Evolutionary conservation across 1,140 invertebrate species (phyloP).

Genomic region (Drosophila ercepeae): DNA sequence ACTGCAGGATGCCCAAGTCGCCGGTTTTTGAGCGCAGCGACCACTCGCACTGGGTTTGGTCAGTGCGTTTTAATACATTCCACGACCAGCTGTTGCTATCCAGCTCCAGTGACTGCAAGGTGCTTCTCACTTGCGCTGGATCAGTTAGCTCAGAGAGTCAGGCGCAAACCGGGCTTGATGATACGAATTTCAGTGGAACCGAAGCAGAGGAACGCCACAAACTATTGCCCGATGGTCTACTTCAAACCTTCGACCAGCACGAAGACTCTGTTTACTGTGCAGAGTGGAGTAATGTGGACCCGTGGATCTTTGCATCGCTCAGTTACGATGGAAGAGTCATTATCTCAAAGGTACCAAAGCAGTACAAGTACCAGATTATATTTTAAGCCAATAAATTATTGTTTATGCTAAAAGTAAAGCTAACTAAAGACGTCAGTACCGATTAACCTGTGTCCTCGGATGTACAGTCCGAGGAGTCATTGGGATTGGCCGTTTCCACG

Average conservation of each 20-base stretch:
- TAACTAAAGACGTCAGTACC: background rate
- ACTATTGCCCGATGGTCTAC: slow-evolving; percentile 85
- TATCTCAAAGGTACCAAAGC: slow-evolving; percentile 95
- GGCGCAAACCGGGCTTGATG: slow-evolving; percentile 16
- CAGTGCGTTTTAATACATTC: slow-evolving; percentile 96
- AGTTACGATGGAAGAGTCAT: slow-evolving; percentile 98
- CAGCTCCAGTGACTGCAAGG: slow-evolving; percentile 96
- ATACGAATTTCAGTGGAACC: slow-evolving; percentile 5
- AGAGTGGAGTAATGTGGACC: slow-evolving; percentile 98
- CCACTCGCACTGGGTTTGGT: slow-evolving; percentile 99
- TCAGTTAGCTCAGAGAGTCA: slow-evolving; percentile 92
- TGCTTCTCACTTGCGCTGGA: slow-evolving; percentile 93
- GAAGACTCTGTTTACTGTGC: slow-evolving; percentile 99
- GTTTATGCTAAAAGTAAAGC: slow-evolving; percentile 6
- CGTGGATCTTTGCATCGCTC: slow-evolving; percentile 98
- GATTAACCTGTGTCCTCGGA: slow-evolving; percentile 76
- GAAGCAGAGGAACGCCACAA: slow-evolving; percentile 86
- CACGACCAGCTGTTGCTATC: slow-evolving; percentile 98
- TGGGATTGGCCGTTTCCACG: slow-evolving; percentile 79
- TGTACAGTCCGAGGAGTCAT: slow-evolving; percentile 82
- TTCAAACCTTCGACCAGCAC: slow-evolving; percentile 96
- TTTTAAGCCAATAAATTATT: slow-evolving; percentile 84
- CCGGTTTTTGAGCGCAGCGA: slow-evolving; percentile 92
- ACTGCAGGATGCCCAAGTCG: slow-evolving; percentile 91
- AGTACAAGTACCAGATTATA: slow-evolving; percentile 95